A percentile compares a stretch with the other conserved stretches of the same genome.
phyloP scores from a whole-genome alignment of 2,888 invertebrate genomes.

The Cryptocheilus praepositus region DNA sequence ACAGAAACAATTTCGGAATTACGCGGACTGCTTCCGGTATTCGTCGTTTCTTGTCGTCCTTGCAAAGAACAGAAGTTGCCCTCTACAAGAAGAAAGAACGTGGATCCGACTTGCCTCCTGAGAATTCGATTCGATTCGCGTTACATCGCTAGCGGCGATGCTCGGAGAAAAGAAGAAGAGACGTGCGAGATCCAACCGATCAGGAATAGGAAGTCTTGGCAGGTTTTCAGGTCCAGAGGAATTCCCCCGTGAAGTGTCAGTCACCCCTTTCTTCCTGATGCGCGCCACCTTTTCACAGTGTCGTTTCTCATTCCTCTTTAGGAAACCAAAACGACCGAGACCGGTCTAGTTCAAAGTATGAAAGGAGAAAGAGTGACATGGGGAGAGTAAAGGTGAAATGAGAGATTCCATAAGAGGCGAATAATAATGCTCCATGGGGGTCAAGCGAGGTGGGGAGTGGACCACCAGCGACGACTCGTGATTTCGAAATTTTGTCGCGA shows the following conservation, averaged over 20 bases:
- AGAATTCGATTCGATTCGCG: conserved; percentile 25
- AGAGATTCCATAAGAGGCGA: conserved; percentile 31
- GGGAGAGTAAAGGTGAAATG: conserved; percentile 17
- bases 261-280: conserved; percentile 55
- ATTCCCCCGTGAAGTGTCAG: conserved; percentile 21
- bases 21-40: too few relatives aligned
- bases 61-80: conserved; percentile 26
- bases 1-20: too few relatives aligned
- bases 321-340: conserved; percentile 18
- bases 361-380: conserved; percentile 8
- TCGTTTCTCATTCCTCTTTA: conserved; percentile 45
- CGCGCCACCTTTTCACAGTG: conserved; percentile 46
- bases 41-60: conserved; percentile 19
- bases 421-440: conserved; percentile 46
- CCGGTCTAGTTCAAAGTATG: conserved; percentile 39
- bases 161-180: conserved; percentile 20
- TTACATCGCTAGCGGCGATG: conserved; percentile 13
- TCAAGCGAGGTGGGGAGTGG: conserved; percentile 39
- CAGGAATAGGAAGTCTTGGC: conserved; percentile 43
- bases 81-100: background rate
- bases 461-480: conserved; percentile 45
- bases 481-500: conserved; percentile 28
- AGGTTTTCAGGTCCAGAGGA: conserved; percentile 34
- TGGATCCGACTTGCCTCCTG: conserved; percentile 8
- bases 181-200: conserved; percentile 13